Conservation (phyloP, 2,113 vertebrate species). For the Notothenia rossii region DNA sequence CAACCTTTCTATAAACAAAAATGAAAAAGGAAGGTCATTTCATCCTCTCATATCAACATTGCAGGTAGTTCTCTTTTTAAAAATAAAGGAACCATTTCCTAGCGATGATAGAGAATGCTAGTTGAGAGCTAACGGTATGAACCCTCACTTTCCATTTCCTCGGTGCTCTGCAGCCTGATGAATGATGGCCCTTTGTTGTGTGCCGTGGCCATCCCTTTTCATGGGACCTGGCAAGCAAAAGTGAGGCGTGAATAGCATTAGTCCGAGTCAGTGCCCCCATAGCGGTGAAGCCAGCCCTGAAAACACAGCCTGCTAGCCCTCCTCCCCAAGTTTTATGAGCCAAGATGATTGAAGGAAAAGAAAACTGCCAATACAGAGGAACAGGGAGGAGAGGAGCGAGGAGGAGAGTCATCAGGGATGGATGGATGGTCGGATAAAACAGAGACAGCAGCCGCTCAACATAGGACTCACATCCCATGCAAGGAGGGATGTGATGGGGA, state of each 20-base stretch:
- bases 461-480: conserved; percentile 68
- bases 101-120: conserved; percentile 17
- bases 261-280: conserved; percentile 83
- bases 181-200: conserved; percentile 79
- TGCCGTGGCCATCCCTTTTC: conserved; percentile 69
- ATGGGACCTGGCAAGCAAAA: conserved; percentile 74
- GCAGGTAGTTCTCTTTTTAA: not conserved
- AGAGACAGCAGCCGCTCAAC: conserved; percentile 73
- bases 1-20: not conserved
- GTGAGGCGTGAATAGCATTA: conserved; percentile 81
- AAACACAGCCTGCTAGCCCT: conserved; percentile 73
- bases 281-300: conserved; percentile 82
- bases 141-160: conserved; percentile 38
- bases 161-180: conserved; percentile 62
- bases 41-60: not conserved
- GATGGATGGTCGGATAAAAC: conserved; percentile 77
- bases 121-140: conserved; percentile 15
- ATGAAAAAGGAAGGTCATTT: not conserved
- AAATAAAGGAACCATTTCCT: not conserved
- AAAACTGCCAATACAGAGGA: conserved; percentile 58
- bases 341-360: conserved; percentile 78
- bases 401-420: conserved; percentile 63
- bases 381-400: conserved; percentile 41
- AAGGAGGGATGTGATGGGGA: conserved; percentile 76
- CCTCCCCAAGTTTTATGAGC: conserved; percentile 79